A percentile compares a stretch with the other conserved stretches of the same genome.
These are phyloP conservation scores for Apis laboriosa DNA, from an alignment of 1,140 invertebrate genomes.

Conservation along the genomic window DNA sequence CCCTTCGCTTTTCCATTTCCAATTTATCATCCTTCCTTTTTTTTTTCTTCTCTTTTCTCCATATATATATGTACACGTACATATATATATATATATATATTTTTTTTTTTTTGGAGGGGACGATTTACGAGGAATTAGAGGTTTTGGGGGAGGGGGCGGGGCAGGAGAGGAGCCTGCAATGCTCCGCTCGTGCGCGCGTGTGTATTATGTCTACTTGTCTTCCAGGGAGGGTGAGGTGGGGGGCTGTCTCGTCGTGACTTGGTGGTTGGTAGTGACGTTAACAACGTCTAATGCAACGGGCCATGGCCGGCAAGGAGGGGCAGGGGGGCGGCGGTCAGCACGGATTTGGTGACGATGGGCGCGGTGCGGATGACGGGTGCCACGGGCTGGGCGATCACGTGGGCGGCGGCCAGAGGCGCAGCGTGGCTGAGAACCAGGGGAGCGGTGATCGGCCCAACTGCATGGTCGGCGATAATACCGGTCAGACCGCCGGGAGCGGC, in stretches of 20 bases:
- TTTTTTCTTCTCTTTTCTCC: too few relatives aligned
- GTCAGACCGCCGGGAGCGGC: constrained; percentile 76
- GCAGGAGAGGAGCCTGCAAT: too few relatives aligned
- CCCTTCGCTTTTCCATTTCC: too few relatives aligned
- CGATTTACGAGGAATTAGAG: too few relatives aligned
- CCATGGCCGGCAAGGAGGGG: constrained; percentile 63
- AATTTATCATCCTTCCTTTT: too few relatives aligned
- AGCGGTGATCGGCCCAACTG: constrained; percentile 72
- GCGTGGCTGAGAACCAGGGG: constrained; percentile 69
- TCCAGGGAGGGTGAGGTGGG: constrained; percentile 15
- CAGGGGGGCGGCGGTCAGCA: constrained; percentile 75
- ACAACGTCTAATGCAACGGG: constrained; percentile 62
- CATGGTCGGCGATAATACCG: constrained; percentile 69
- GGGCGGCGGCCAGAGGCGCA: constrained; percentile 56
- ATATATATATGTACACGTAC: too few relatives aligned
- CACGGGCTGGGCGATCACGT: constrained; percentile 65
- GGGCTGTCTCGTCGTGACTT: constrained; percentile 58
- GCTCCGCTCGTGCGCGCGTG: constrained; percentile 1
- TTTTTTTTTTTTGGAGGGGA: too few relatives aligned
- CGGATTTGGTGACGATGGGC: constrained; percentile 77
- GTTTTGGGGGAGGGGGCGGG: background rate
- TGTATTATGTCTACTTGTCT: constrained; percentile 27
- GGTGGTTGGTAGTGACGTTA: constrained; percentile 42
- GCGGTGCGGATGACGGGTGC: constrained; percentile 68
- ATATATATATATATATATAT: too few relatives aligned